Conservation (phyloP, 1,140 invertebrate species). For the Cotesia vestalis region DNA sequence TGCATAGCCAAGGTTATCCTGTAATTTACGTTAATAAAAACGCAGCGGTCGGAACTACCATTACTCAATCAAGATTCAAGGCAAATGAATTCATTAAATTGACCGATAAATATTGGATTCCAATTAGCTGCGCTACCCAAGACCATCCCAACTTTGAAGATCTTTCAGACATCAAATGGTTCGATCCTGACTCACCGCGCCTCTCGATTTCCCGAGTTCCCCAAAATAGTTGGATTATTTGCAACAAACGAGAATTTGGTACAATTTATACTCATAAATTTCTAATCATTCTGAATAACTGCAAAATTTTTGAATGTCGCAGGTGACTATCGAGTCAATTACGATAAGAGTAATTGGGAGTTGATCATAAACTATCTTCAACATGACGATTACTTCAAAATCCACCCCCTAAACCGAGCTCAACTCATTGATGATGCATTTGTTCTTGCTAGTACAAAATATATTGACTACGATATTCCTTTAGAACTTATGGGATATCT, state of each 20-base stretch:
- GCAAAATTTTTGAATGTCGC: conserved; percentile 24
- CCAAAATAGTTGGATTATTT: neutral
- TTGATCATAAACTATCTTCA: conserved; percentile 64
- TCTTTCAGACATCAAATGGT: conserved; percentile 56
- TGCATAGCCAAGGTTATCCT: conserved; percentile 82
- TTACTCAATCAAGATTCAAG: conserved; percentile 62
- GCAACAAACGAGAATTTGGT: conserved; percentile 23
- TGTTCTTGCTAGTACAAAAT: conserved; percentile 70
- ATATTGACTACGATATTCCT: conserved; percentile 65
- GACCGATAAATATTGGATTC: conserved; percentile 64
- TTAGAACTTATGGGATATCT: conserved; percentile 71
- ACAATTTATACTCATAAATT: too few species aligned
- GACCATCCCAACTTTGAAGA: conserved; percentile 60
- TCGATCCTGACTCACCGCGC: conserved; percentile 15
- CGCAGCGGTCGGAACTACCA: conserved; percentile 57
- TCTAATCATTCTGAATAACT: neutral
- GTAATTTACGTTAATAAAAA: conserved; percentile 76
- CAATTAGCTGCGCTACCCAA: conserved; percentile 65
- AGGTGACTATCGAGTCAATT: conserved; percentile 73
- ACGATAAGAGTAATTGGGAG: conserved; percentile 69
- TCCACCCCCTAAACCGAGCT: conserved; percentile 77
- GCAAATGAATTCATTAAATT: conserved; percentile 41
- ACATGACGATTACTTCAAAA: conserved; percentile 60
- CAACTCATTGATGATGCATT: conserved; percentile 82
- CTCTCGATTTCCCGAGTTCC: neutral